Conservation (phyloP, 2,113 vertebrate species). For the Entomyzon cyanotis region DNA sequence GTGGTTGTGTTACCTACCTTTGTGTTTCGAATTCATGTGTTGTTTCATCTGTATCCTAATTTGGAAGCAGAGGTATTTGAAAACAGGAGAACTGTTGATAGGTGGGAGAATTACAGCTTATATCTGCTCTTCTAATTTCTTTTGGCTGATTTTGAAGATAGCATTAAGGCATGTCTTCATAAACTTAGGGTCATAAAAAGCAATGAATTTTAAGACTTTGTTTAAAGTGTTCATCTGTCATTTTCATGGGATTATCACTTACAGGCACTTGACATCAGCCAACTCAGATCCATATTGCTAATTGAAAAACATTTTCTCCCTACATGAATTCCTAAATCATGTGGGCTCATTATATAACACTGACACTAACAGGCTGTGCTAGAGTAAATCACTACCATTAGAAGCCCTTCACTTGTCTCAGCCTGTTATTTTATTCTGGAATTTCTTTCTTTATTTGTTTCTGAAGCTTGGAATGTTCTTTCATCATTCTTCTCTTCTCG, state of each 20-base stretch:
- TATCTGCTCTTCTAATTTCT: background rate
- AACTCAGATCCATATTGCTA: background rate
- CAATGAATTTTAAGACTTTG: background rate
- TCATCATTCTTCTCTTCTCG: background rate
- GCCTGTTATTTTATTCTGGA: background rate
- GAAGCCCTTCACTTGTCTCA: background rate
- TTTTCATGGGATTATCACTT: background rate
- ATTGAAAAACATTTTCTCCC: background rate
- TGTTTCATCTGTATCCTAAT: background rate
- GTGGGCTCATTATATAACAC: background rate
- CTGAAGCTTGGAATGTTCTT: background rate
- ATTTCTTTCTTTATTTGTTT: background rate
- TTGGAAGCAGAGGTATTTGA: background rate
- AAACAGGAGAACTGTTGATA: background rate
- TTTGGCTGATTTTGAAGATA: background rate
- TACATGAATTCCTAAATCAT: background rate
- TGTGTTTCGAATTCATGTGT: background rate
- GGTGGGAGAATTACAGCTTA: background rate
- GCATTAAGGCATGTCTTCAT: background rate
- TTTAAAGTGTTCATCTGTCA: background rate
- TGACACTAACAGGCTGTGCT: background rate
- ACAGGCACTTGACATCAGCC: background rate
- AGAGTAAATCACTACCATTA: constrained; percentile 15
- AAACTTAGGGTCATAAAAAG: background rate
- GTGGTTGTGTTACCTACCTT: background rate